phyloP scores from a whole-genome alignment of 2,113 vertebrate genomes.

The Chlorodrepanis virens region DNA sequence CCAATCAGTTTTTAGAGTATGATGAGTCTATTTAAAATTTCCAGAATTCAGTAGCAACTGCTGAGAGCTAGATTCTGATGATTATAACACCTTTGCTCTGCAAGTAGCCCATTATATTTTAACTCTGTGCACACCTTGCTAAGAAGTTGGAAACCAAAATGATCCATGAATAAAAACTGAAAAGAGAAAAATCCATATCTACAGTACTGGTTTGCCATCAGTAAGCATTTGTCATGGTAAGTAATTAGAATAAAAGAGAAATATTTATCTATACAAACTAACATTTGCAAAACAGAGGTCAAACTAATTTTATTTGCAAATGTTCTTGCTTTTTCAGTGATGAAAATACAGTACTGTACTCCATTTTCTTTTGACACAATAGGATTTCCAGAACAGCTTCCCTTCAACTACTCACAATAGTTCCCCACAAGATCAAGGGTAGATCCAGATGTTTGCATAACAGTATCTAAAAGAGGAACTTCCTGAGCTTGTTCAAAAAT shows the following conservation, averaged over 20 bases:
- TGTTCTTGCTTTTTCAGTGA: not conserved
- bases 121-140: not conserved
- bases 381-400: not conserved
- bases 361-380: not conserved
- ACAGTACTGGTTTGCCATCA: not conserved
- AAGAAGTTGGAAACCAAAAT: not conserved
- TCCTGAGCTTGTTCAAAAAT: not conserved
- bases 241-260: not conserved
- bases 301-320: conserved; percentile 7
- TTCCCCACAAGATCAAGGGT: not conserved
- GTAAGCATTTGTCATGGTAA: not conserved
- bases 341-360: not conserved
- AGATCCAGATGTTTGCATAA: conserved; percentile 14
- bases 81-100: not conserved
- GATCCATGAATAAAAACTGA: not conserved
- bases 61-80: not conserved
- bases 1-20: not conserved
- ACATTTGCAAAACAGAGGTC: not conserved
- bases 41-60: not conserved
- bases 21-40: not conserved
- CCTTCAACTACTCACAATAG: not conserved
- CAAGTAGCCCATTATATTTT: not conserved
- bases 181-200: not conserved
- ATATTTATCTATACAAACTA: not conserved
- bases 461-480: not conserved